Evolutionary conservation across 1,140 invertebrate genomes (phyloP).

Genomic region (Pogonomyrmex californicus): DNA sequence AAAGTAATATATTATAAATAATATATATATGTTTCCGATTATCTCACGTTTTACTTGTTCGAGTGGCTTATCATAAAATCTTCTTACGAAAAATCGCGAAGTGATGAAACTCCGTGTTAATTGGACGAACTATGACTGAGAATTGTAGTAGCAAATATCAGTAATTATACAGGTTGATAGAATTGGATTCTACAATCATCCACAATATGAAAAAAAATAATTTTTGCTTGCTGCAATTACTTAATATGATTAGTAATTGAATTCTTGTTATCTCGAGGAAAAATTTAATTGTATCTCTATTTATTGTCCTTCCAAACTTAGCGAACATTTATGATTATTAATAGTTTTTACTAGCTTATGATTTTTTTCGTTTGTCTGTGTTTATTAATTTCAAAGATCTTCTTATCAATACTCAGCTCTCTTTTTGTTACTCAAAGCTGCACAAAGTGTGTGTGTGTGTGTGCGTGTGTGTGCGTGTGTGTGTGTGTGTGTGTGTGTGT

Average conservation of each 20-base stretch:
- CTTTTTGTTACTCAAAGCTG: not conserved
- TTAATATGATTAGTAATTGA: not conserved
- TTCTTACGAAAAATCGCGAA: constrained; percentile 46
- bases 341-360: not conserved
- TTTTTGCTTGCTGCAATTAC: not conserved
- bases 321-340: constrained; percentile 10
- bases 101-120: constrained; percentile 7
- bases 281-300: not conserved
- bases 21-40: constrained; percentile 78
- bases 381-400: constrained; percentile 13
- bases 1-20: constrained; percentile 30
- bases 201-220: not conserved
- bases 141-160: constrained; percentile 25
- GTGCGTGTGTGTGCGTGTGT: too few relatives aligned
- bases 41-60: constrained; percentile 72
- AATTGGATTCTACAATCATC: constrained; percentile 10
- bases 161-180: not conserved
- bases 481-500: too few relatives aligned
- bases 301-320: not conserved
- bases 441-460: not conserved
- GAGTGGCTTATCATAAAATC: constrained; percentile 49
- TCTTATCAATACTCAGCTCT: not conserved
- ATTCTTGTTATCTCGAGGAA: constrained; percentile 14
- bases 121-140: constrained; percentile 27
- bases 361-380: not conserved